Base-by-base conservation (phyloP, 2,113 vertebrate species). In the Tachycineta bicolor region DNA sequence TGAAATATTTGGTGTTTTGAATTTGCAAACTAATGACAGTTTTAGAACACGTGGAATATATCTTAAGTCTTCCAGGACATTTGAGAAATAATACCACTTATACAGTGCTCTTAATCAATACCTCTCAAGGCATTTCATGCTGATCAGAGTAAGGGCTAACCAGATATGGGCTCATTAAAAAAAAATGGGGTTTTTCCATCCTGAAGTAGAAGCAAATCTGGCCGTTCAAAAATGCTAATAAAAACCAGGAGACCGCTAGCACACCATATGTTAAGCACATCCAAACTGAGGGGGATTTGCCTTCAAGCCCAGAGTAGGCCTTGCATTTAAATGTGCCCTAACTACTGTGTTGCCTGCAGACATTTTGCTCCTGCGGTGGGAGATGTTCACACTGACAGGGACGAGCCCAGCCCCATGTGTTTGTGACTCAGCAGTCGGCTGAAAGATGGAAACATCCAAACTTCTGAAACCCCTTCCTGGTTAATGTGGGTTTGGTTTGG, bases 171-270 rank as follows among this genome's bases (percentile, higher is more conserved):
- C 47, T 82, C 58, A 71, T 91, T 12, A 69, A 77, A 88, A 82
- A 59, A 82, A 80, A 53, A 65, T 65, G 56, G 17, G 33, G 19
- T 5, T 87, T 87, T 83, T 93, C 82, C 5, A 1, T 73, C 83
- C 34, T 59, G 26, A 77, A 93, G 55, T 19, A 46, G 68, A 50
- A 86, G 33, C 39, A 92, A 94, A 94, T 74, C 46, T 52, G 80
- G 29, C 18, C 71, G 93, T 93, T 90, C 78, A 87, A 70, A 92
- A 92, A 71, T 62, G 39, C 50, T 90, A 90, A 89, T 81, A 60
- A 90, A 86, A 93, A 69, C 3, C 1, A 10, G 64, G 29, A 60
- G 14, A 58, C 25, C 0, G 0, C 74, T 78, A 44, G 49, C 43
- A 64, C 37, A 60, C 70, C 31, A 14, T 79, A 73, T 76, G 41